These are phyloP conservation scores for Hydraecia micacea DNA, from an alignment of 2,888 invertebrate genomes.

Conservation along the genomic window DNA sequence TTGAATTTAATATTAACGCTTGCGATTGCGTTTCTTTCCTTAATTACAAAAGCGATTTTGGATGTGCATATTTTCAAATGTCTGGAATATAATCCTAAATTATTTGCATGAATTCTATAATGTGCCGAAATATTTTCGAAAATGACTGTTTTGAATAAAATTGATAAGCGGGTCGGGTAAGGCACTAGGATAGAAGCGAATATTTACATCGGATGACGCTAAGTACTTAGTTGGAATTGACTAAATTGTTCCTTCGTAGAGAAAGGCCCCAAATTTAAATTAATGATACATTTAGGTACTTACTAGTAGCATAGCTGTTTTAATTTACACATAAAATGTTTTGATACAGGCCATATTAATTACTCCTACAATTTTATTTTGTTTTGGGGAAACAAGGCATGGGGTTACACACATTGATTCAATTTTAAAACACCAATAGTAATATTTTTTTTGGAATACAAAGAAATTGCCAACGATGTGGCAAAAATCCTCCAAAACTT, in stretches of 20 bases:
- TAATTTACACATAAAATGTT: background rate
- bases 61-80: constrained; percentile 67
- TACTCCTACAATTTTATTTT: background rate
- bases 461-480: background rate
- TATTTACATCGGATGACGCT: constrained; percentile 38
- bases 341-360: background rate
- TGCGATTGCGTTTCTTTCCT: constrained; percentile 60
- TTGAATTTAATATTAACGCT: constrained; percentile 57
- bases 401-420: background rate
- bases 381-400: background rate
- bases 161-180: constrained; percentile 59
- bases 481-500: background rate
- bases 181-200: constrained; percentile 69
- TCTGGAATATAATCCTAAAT: constrained; percentile 60
- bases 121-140: constrained; percentile 39
- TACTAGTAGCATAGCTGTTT: background rate
- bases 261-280: constrained; percentile 51
- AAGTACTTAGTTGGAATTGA: constrained; percentile 65
- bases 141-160: constrained; percentile 30
- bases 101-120: constrained; percentile 48
- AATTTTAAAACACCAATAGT: background rate
- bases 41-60: constrained; percentile 75
- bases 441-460: background rate
- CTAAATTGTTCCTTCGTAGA: constrained; percentile 64
- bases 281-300: constrained; percentile 20